phyloP scores from a whole-genome alignment of 2,797 vertebrate genomes.

The Crenichthys baileyi region DNA sequence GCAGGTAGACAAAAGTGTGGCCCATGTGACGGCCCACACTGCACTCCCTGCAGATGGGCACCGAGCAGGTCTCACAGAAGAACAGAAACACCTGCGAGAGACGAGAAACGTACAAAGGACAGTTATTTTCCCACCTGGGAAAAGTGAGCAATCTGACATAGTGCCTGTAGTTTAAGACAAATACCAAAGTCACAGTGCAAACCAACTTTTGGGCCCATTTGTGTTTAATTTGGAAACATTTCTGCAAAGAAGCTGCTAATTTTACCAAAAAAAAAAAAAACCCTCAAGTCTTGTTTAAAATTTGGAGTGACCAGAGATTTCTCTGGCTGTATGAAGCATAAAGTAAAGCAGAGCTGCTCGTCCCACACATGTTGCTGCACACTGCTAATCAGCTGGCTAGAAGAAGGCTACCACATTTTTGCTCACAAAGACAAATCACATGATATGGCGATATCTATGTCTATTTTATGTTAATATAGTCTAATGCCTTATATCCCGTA shows the following conservation, averaged over 20 bases:
- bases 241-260: not conserved
- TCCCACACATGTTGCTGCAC: not conserved
- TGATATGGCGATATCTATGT: no score
- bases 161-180: no score
- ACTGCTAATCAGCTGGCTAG: not conserved
- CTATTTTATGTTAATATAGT: not conserved
- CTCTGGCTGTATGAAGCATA: no score
- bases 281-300: no score
- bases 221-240: not conserved
- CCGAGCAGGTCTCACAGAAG: constrained; percentile 95
- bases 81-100: constrained; percentile 90
- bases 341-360: no score
- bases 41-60: constrained; percentile 97
- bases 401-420: no score
- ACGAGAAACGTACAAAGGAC: not conserved
- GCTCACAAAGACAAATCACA: no score
- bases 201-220: not conserved
- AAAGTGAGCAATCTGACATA: not conserved
- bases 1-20: constrained; percentile 83
- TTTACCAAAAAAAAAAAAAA: not conserved
- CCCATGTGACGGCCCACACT: constrained; percentile 85
- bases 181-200: not conserved
- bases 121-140: not conserved
- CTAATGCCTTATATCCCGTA: not conserved
- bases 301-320: no score